Evolutionary conservation across 2,797 vertebrate species (phyloP), one percentile per base, ranked within the genome.

Genomic region (Acrossocheilus fasciatus): DNA sequence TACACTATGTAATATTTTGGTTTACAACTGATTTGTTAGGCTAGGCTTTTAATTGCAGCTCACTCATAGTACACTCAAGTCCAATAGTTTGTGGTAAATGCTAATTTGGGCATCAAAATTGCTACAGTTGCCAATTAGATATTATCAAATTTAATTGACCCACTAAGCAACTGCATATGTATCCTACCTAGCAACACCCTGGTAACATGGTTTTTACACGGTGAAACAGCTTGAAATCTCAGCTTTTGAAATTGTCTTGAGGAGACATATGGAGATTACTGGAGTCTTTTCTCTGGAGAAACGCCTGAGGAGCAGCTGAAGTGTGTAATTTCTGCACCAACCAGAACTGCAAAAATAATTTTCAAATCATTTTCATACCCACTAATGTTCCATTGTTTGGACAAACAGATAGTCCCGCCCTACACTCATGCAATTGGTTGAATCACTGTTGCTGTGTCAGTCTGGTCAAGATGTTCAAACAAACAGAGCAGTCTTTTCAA

Each of bases 181-280:
- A 43, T 43, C 39, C 39, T 43, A n/a, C 39, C 39, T 72, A 72
- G 69, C 20, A n/a, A 72, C 69, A 43, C 20, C 69, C 39, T 72
- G 39, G 69, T 11, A 72, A 72, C 39, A 41, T 72, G 4, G 23
- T 43, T 72, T 72, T 72, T 43, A 72, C 39, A 43, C 1, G 2
- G 2, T 6, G 2, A 72, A 43, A 72, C 39, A 72, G 69, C 69
- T 69, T 69, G 66, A 69, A 36, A 39, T 69, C 66, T 69, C 66
- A 69, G 66, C 6, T 72, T 14, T 43, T 72, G 69, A 72, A 72
- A 72, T 43, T 72, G 69, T 14, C 69, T 23, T 72, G 39, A 43
- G 69, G 69, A 72, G 73, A 75, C 73, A 75, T 75, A 50, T 80
- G 36, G 54, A 64, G 57, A 80, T 66, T 66, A 45, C 57, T 81